These are phyloP conservation scores for Gnatocerus cornutus DNA, from an alignment of 2,888 invertebrate genomes.

Conservation along the genomic window DNA sequence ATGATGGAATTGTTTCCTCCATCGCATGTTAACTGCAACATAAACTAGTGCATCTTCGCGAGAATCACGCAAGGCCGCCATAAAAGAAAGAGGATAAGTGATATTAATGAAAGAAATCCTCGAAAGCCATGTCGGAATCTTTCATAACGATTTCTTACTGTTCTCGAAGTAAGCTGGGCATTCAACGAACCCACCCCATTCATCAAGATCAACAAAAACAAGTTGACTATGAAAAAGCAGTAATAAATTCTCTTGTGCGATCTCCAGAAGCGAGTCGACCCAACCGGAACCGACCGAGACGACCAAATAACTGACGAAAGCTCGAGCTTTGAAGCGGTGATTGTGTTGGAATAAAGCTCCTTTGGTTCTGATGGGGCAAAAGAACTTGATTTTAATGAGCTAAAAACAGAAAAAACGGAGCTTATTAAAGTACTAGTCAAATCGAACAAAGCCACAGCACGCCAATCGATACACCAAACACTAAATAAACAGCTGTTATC, in stretches of 20 bases:
- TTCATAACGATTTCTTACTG: slow-evolving; percentile 37
- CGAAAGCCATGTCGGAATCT: slow-evolving; percentile 15
- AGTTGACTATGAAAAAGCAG: slow-evolving; percentile 44
- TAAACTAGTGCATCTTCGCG: background rate
- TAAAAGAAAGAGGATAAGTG: background rate
- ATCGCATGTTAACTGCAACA: too few species aligned
- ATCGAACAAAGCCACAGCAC: too few species aligned
- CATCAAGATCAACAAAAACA: slow-evolving; percentile 46
- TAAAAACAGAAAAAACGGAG: background rate
- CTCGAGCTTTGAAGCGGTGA: slow-evolving; percentile 13
- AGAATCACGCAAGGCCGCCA: background rate
- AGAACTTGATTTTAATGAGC: background rate
- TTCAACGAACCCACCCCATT: slow-evolving; percentile 42
- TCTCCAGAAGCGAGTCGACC: slow-evolving; percentile 28
- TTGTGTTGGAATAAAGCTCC: slow-evolving; percentile 14
- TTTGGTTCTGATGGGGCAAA: background rate
- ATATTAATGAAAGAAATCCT: slow-evolving; percentile 31
- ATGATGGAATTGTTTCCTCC: too few species aligned
- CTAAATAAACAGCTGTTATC: too few species aligned
- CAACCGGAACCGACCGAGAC: slow-evolving; percentile 33
- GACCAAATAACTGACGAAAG: slow-evolving; percentile 13
- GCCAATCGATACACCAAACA: too few species aligned
- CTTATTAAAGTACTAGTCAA: too few species aligned
- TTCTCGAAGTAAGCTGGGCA: slow-evolving; percentile 29
- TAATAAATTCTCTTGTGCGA: slow-evolving; percentile 44